A percentile compares a stretch with the other conserved stretches of the same genome.
Evolutionary conservation across 1,140 invertebrate species (phyloP).

Genomic region (Zophobas morio): DNA sequence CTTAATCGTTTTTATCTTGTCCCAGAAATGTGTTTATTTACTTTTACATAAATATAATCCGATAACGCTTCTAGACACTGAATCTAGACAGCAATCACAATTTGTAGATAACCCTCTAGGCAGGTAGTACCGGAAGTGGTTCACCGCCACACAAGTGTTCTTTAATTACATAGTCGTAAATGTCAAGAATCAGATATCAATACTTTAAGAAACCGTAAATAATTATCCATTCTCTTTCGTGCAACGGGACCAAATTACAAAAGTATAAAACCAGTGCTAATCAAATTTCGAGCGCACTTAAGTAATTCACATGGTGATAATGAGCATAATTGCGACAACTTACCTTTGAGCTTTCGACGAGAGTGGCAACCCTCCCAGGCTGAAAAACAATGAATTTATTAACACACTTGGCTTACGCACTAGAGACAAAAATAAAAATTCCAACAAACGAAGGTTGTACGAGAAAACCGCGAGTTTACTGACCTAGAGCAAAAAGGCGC

Average conservation of each 20-base stretch:
- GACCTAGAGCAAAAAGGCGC: conserved; percentile 35
- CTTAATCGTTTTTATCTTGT: too few relatives aligned
- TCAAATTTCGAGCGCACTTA: not conserved
- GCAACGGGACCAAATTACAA: not conserved
- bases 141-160: not conserved
- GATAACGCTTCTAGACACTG: not conserved
- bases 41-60: not conserved
- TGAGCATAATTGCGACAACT: conserved; percentile 62
- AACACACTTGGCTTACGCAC: conserved; percentile 5
- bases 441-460: conserved; percentile 18
- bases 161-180: conserved; percentile 27
- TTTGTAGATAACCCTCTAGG: conserved; percentile 1
- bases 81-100: conserved; percentile 7
- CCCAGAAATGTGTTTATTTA: too few relatives aligned
- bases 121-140: conserved; percentile 16
- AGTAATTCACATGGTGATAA: not conserved
- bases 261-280: not conserved
- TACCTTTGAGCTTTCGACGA: conserved; percentile 82
- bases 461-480: conserved; percentile 40
- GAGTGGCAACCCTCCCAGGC: conserved; percentile 85
- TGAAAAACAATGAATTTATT: conserved; percentile 70
- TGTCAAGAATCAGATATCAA: conserved; percentile 25
- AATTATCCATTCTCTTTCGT: conserved; percentile 9
- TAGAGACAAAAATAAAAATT: conserved; percentile 36
- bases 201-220: conserved; percentile 14